phyloP scores from a whole-genome alignment of 2,113 vertebrate genomes.

The Lepisosteus osseus region DNA sequence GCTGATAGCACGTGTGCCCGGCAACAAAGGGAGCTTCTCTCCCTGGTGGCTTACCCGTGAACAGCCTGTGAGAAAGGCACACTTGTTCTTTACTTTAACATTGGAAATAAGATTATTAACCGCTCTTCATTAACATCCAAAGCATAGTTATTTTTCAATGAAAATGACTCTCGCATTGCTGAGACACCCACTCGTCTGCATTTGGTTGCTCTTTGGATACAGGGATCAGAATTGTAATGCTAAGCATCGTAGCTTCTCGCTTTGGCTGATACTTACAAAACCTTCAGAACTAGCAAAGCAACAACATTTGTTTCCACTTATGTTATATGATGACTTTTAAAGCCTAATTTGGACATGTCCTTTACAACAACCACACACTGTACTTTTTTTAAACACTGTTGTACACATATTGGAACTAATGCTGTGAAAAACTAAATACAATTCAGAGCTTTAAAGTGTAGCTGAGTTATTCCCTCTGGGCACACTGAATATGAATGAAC shows the following conservation, averaged over 20 bases:
- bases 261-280: slow-evolving; percentile 38
- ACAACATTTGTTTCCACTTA: slow-evolving; percentile 73
- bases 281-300: slow-evolving; percentile 36
- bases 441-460: slow-evolving; percentile 26
- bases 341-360: slow-evolving; percentile 74
- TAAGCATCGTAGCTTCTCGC: slow-evolving; percentile 52
- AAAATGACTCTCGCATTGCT: slow-evolving; percentile 84
- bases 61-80: slow-evolving; percentile 79
- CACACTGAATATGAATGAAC: no score
- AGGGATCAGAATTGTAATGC: slow-evolving; percentile 48
- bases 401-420: slow-evolving; percentile 56
- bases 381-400: slow-evolving; percentile 53
- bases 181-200: slow-evolving; percentile 73
- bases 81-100: slow-evolving; percentile 76
- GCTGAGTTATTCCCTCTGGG: slow-evolving; percentile 34
- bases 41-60: slow-evolving; percentile 43
- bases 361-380: slow-evolving; percentile 54
- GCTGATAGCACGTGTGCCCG: slow-evolving; percentile 54
- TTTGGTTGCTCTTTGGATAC: slow-evolving; percentile 57
- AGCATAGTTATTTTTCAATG: slow-evolving; percentile 85
- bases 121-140: slow-evolving; percentile 86
- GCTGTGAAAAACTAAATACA: slow-evolving; percentile 53
- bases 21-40: slow-evolving; percentile 66
- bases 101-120: slow-evolving; percentile 83
- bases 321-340: slow-evolving; percentile 66